Conservation (phyloP, 1,140 invertebrate genomes). For the Orius insidiosus region DNA sequence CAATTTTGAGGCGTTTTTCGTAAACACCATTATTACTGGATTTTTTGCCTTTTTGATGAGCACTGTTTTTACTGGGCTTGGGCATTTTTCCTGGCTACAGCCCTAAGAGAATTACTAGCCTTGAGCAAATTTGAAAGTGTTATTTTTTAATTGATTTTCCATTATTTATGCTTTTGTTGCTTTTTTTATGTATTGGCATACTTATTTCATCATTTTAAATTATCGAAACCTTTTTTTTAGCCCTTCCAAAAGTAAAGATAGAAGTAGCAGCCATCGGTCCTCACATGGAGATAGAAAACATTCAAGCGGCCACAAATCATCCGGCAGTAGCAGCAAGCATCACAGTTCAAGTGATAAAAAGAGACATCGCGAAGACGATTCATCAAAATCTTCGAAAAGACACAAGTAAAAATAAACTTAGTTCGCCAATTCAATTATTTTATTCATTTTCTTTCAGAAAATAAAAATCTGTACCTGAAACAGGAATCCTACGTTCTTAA, state of each 20-base stretch:
- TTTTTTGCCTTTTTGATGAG: too few relatives aligned
- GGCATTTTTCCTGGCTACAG: too few relatives aligned
- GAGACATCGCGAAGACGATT: slow-evolving; percentile 21
- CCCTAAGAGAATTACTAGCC: too few relatives aligned
- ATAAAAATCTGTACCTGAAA: too few relatives aligned
- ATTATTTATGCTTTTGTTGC: not conserved
- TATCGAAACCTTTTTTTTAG: slow-evolving; percentile 2
- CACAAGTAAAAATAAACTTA: slow-evolving; percentile 13
- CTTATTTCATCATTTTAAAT: slow-evolving; percentile 3
- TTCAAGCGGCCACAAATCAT: slow-evolving; percentile 20
- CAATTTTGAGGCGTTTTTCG: too few relatives aligned
- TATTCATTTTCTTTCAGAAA: too few relatives aligned
- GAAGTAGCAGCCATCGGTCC: slow-evolving; percentile 6
- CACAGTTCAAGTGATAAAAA: slow-evolving; percentile 24
- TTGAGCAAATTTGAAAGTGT: too few relatives aligned
- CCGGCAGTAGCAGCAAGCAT: slow-evolving; percentile 23
- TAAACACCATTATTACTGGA: too few relatives aligned
- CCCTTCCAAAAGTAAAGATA: slow-evolving; percentile 8
- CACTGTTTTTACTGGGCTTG: too few relatives aligned
- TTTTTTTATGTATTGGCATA: not conserved
- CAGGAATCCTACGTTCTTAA: too few relatives aligned
- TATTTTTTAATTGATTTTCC: not conserved
- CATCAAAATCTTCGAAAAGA: slow-evolving; percentile 13
- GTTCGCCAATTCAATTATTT: too few relatives aligned
- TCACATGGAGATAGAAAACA: slow-evolving; percentile 12